Evolutionary conservation across 1,140 invertebrate genomes (phyloP).

Genomic region (Drosophila chauvacae): DNA sequence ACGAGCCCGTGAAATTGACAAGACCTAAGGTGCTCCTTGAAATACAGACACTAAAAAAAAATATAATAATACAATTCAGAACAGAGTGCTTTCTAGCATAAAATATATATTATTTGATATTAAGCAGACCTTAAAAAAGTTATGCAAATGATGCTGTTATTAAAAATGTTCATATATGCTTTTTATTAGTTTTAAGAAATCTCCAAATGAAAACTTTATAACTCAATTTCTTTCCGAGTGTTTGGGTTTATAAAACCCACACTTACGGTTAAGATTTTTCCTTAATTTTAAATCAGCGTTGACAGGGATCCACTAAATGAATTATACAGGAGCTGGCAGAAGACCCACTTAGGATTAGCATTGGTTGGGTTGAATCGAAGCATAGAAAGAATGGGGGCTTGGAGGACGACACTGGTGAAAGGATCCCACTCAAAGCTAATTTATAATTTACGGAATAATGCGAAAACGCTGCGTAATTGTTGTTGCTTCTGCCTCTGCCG

Average conservation of each 20-base stretch:
- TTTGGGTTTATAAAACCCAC: neutral
- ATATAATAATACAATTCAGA: neutral
- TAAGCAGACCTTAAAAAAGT: neutral
- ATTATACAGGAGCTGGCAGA: constrained; percentile 32
- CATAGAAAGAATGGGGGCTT: neutral
- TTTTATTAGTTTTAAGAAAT: neutral
- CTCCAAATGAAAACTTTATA: neutral
- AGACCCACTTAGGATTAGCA: constrained; percentile 51
- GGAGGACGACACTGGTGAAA: constrained; percentile 1
- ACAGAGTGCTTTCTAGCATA: no score
- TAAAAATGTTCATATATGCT: neutral
- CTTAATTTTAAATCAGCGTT: constrained; percentile 42
- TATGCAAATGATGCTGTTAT: neutral
- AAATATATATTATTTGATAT: no score
- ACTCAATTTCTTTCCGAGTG: neutral
- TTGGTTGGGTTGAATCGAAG: constrained; percentile 32
- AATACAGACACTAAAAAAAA: constrained; percentile 1
- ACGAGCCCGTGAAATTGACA: constrained; percentile 5
- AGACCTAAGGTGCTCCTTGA: neutral
- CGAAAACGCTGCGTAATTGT: constrained; percentile 55
- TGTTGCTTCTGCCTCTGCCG: constrained; percentile 25
- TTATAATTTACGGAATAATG: constrained; percentile 60
- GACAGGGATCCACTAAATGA: constrained; percentile 43
- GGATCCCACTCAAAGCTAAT: constrained; percentile 48
- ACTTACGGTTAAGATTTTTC: constrained; percentile 26